Conservation (phyloP, 2,888 invertebrate species). For the Andrena marginata region DNA sequence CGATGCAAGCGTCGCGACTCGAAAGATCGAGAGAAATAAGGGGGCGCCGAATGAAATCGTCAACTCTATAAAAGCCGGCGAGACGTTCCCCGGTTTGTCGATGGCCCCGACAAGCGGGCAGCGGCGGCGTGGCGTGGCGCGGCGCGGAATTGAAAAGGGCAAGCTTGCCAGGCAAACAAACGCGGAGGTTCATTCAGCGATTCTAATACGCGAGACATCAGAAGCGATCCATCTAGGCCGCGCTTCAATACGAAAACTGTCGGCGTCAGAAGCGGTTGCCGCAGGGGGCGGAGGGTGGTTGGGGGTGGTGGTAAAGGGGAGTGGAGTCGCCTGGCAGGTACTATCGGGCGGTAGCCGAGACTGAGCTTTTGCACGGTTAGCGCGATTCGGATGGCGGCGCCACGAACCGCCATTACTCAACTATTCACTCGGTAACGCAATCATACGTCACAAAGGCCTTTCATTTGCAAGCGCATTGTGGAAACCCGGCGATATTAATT, state of each 20-base stretch:
- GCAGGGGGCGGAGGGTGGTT: background rate
- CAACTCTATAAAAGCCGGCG: background rate
- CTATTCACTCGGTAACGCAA: conserved; percentile 85
- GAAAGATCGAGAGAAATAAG: no score
- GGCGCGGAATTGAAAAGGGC: background rate
- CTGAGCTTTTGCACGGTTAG: conserved; percentile 75
- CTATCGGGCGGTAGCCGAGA: conserved; percentile 69
- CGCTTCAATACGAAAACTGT: conserved; percentile 61
- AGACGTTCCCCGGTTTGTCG: background rate
- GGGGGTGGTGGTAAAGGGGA: background rate
- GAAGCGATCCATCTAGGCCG: conserved; percentile 38
- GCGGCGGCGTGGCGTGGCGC: no score
- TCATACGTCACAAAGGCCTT: conserved; percentile 86
- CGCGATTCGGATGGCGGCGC: conserved; percentile 79
- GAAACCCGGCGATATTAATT: conserved; percentile 85
- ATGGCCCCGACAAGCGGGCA: background rate
- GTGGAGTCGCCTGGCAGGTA: conserved; percentile 67
- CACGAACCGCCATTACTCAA: conserved; percentile 84
- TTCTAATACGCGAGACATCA: conserved; percentile 28
- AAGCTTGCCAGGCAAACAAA: conserved; percentile 7
- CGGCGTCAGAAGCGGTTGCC: conserved; percentile 44
- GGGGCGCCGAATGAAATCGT: no score
- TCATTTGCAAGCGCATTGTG: conserved; percentile 86
- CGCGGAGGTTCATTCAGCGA: conserved; percentile 7
- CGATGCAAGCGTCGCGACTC: no score